phyloP scores from a whole-genome alignment of 2,113 vertebrate genomes.

The Phycodurus eques region DNA sequence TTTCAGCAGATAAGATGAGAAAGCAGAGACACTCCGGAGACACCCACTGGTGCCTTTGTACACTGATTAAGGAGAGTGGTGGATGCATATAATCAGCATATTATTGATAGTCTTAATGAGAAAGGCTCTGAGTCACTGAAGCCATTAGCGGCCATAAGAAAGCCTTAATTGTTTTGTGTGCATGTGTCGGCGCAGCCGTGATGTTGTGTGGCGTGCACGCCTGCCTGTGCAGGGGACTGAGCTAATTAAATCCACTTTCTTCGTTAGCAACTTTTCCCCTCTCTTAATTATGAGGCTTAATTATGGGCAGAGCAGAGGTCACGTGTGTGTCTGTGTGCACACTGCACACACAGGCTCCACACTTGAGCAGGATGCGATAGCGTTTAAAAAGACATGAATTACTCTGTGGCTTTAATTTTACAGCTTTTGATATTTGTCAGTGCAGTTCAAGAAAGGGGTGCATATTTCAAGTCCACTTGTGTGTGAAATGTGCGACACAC shows the following conservation, averaged over 20 bases:
- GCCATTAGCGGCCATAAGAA: conserved; percentile 72
- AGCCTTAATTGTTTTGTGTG: conserved; percentile 75
- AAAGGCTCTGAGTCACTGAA: conserved; percentile 67
- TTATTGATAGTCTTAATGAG: conserved; percentile 77
- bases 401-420: conserved; percentile 25
- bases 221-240: conserved; percentile 43
- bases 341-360: background rate
- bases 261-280: conserved; percentile 61
- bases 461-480: conserved; percentile 16
- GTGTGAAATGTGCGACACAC: conserved; percentile 1
- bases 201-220: conserved; percentile 19
- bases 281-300: conserved; percentile 73
- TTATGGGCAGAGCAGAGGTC: conserved; percentile 57
- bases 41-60: conserved; percentile 58
- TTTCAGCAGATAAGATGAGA: conserved; percentile 47
- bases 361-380: conserved; percentile 1
- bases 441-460: conserved; percentile 3
- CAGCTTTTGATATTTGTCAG: conserved; percentile 15
- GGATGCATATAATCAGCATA: conserved; percentile 69
- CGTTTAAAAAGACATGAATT: background rate
- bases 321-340: conserved; percentile 18
- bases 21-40: conserved; percentile 49
- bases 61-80: conserved; percentile 47
- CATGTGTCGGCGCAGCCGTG: conserved; percentile 26
- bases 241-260: conserved; percentile 77